These are phyloP conservation scores for Pontoporia blainvillei DNA, from an alignment of 2,113 vertebrate species.

Conservation along the genomic window DNA sequence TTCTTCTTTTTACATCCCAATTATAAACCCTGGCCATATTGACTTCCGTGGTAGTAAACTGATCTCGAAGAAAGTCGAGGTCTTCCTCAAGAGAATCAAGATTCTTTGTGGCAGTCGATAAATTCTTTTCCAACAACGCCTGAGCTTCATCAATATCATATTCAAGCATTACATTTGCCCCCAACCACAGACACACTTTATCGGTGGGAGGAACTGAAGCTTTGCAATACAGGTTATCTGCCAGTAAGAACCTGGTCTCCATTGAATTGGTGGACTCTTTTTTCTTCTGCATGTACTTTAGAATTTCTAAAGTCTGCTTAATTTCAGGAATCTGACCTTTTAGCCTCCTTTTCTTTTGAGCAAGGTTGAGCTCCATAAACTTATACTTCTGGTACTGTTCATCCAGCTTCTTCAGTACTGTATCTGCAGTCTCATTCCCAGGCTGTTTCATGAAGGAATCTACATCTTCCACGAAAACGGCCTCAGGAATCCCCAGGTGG, in stretches of 20 bases:
- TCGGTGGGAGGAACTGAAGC: conserved; percentile 95
- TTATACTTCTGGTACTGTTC: no score
- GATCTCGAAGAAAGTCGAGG: conserved; percentile 96
- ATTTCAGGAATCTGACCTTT: conserved; percentile 99
- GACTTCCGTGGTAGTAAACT: conserved; percentile 99
- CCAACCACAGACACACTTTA: conserved; percentile 98
- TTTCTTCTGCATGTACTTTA: conserved; percentile 99
- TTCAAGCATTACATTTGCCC: conserved; percentile 99
- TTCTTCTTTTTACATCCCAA: no score
- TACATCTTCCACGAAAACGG: conserved; percentile 96
- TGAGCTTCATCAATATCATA: conserved; percentile 98
- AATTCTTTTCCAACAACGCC: conserved; percentile 95
- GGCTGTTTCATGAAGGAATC: conserved; percentile 97
- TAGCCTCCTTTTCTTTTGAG: conserved; percentile 97
- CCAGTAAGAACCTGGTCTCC: conserved; percentile 96
- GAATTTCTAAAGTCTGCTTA: conserved; percentile 98
- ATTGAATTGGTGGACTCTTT: conserved; percentile 93
- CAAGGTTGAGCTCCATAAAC: conserved; percentile 98
- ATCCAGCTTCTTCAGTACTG: no score
- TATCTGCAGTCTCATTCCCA: no score
- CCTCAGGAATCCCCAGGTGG: conserved; percentile 94
- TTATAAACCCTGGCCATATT: no score
- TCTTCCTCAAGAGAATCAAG: conserved; percentile 95
- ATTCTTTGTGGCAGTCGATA: conserved; percentile 93
- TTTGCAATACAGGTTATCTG: conserved; percentile 97